A percentile compares a stretch with the other conserved stretches of the same genome.
Conservation (phyloP, 2,113 vertebrate species). For the Brachyhypopomus gauderio region DNA sequence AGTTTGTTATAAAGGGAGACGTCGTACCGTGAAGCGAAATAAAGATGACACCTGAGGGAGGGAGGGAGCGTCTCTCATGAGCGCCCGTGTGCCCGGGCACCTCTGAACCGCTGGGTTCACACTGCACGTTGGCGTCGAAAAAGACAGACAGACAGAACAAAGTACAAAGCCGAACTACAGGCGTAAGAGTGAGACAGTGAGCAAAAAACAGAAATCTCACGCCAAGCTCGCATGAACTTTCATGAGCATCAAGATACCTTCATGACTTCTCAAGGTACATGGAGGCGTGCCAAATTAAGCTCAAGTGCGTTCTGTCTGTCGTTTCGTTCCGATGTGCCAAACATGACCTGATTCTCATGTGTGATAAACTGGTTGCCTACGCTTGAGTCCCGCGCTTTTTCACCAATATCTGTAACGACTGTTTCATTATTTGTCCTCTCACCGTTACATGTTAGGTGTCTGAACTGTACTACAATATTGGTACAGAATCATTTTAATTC, state of each 20-base stretch:
- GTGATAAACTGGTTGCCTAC: background rate
- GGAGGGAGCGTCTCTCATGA: constrained; percentile 46
- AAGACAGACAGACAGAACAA: constrained; percentile 61
- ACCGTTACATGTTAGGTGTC: too few relatives aligned
- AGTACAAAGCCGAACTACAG: constrained; percentile 52
- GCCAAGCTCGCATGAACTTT: constrained; percentile 43
- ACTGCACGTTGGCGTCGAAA: constrained; percentile 58
- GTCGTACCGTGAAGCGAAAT: constrained; percentile 42
- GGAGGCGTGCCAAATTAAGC: constrained; percentile 35
- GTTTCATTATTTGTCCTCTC: background rate
- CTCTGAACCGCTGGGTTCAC: constrained; percentile 53
- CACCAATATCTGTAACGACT: background rate
- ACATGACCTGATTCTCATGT: background rate
- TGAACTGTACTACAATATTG: too few relatives aligned
- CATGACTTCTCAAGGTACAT: constrained; percentile 49
- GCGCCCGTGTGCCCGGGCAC: constrained; percentile 46
- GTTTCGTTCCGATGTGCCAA: background rate
- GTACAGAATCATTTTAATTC: too few relatives aligned
- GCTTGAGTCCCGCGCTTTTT: background rate
- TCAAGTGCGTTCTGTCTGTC: constrained; percentile 42
- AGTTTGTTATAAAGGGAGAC: constrained; percentile 43
- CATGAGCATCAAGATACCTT: constrained; percentile 40
- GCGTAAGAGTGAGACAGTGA: constrained; percentile 55
- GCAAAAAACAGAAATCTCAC: constrained; percentile 32
- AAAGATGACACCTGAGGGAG: constrained; percentile 40